phyloP scores from a whole-genome alignment of 2,888 invertebrate genomes.

The Netelia virgata region DNA sequence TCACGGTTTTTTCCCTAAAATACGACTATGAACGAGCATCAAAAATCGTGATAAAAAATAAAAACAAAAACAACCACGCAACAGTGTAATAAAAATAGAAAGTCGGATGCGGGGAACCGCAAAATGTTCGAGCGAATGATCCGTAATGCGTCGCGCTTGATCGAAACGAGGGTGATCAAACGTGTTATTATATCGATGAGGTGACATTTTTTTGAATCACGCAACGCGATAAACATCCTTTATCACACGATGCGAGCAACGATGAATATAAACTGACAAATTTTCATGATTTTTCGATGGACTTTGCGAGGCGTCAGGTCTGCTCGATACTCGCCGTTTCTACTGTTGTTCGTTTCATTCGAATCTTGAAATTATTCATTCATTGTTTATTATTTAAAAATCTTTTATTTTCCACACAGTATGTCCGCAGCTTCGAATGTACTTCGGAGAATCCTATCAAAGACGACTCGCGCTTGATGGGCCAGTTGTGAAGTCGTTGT shows the following conservation, averaged over 20 bases:
- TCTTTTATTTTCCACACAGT: constrained; percentile 8
- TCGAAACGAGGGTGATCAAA: neutral
- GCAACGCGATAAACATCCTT: too few relatives aligned
- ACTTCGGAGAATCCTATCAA: neutral
- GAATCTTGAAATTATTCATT: too few relatives aligned
- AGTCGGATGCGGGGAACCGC: neutral
- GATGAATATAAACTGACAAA: too few relatives aligned
- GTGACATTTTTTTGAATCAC: too few relatives aligned
- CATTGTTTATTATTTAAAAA: too few relatives aligned
- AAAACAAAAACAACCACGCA: constrained; percentile 16
- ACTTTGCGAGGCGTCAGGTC: too few relatives aligned
- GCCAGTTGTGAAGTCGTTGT: constrained; percentile 40
- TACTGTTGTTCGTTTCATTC: too few relatives aligned
- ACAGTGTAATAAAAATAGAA: neutral
- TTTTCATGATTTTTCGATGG: too few relatives aligned
- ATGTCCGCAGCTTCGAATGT: too few relatives aligned
- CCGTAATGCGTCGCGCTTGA: neutral
- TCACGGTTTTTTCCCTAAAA: constrained; percentile 32
- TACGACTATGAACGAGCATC: neutral
- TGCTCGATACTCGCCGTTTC: too few relatives aligned
- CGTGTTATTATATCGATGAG: constrained; percentile 28
- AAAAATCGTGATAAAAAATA: constrained; percentile 13
- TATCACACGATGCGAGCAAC: too few relatives aligned
- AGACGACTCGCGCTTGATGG: constrained; percentile 40
- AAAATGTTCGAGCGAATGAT: constrained; percentile 13